A percentile compares a stretch with the other conserved stretches of the same genome.
These are phyloP conservation scores for Mnemiopsis leidyi DNA, from an alignment of 37 sponge, comb jelly and placozoan species.

Conservation along the genomic window DNA sequence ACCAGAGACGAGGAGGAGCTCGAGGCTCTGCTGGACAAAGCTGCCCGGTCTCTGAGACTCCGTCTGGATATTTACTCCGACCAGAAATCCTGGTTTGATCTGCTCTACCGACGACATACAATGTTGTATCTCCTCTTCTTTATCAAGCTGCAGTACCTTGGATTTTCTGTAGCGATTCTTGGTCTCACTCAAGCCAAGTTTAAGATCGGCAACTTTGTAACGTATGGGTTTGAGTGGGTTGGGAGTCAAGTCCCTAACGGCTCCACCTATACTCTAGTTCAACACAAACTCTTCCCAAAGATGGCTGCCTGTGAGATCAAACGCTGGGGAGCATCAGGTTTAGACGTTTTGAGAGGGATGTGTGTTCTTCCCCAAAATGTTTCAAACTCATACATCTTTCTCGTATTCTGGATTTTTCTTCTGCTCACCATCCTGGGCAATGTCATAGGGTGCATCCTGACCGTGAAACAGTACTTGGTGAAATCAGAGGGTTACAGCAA, in stretches of 20 bases:
- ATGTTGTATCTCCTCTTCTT: slow-evolving; percentile 3
- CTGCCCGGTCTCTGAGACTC: neutral
- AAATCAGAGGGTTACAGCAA: neutral
- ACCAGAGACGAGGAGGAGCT: slow-evolving; percentile 10
- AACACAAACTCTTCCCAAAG: neutral
- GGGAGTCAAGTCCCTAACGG: neutral
- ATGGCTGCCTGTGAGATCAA: slow-evolving; percentile 37
- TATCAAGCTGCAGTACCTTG: slow-evolving; percentile 16
- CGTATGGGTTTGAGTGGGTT: slow-evolving; percentile 23
- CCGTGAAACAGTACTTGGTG: neutral
- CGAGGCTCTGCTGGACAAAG: neutral
- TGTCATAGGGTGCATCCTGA: slow-evolving; percentile 10
- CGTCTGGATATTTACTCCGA: neutral
- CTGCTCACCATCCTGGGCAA: slow-evolving; percentile 29
- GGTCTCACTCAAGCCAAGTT: neutral
- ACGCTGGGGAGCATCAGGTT: neutral
- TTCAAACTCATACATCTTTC: slow-evolving; percentile 28
- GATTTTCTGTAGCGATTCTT: neutral
- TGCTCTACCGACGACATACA: neutral
- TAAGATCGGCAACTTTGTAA: neutral
- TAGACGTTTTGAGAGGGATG: slow-evolving; percentile 8
- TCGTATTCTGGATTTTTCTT: slow-evolving; percentile 35
- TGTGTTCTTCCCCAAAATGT: slow-evolving; percentile 26
- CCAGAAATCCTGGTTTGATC: neutral
- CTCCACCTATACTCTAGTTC: neutral